Percentiles rank a stretch among this genome's conserved stretches.
phyloP scores from a whole-genome alignment of 2,113 vertebrate genomes.

The Rissa tridactyla region DNA sequence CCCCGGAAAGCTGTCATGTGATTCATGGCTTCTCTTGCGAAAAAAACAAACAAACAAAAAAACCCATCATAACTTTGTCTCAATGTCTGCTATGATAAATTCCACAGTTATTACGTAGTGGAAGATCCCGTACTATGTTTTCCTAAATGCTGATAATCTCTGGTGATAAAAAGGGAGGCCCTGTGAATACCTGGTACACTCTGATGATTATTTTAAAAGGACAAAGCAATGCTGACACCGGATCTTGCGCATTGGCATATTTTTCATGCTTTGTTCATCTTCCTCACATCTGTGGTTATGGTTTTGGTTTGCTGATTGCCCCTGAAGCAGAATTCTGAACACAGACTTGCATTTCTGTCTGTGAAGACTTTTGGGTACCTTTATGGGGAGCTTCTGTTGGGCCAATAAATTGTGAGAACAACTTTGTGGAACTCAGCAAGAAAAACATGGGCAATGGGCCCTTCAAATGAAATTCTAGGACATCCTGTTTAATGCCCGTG shows the following conservation, averaged over 20 bases:
- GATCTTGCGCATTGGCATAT: rapidly evolving
- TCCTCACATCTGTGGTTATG: neutral
- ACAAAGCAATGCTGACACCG: neutral
- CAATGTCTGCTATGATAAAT: neutral
- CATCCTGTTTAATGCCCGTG: rapidly evolving
- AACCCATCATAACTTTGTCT: neutral
- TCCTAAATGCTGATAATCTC: neutral
- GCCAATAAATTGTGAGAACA: neutral
- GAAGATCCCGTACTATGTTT: neutral
- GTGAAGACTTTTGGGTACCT: neutral
- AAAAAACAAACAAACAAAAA: neutral
- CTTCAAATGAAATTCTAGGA: neutral
- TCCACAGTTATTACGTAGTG: rapidly evolving
- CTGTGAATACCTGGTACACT: neutral
- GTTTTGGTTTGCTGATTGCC: neutral
- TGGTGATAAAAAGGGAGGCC: neutral
- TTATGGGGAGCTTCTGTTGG: neutral
- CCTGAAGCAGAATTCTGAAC: neutral
- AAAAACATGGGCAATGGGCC: neutral
- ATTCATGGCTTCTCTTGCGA: neutral
- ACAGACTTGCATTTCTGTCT: neutral
- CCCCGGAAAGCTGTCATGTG: rapidly evolving
- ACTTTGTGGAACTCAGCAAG: neutral
- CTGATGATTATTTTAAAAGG: neutral
- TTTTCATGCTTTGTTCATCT: neutral